Base-by-base conservation (phyloP, 2,888 invertebrate species). In the Spisula solida region DNA sequence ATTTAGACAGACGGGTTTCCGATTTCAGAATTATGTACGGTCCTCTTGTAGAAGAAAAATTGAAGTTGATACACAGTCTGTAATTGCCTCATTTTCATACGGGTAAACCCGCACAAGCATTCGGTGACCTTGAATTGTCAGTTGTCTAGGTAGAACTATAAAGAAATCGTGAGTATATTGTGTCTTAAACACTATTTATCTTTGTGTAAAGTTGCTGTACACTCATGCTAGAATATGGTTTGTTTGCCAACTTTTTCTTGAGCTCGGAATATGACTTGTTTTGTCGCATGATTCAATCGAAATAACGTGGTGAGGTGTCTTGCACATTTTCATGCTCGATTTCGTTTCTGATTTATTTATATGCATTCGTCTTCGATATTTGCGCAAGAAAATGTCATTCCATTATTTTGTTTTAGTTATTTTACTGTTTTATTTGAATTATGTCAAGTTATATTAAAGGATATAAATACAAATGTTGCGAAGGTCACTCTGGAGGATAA, bases 91-190 rank as follows among this genome's bases (percentile, higher is more conserved):
- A 70, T 75, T 25, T 83, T 78, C 31, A 70, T 25, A 83, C 47
- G 83, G 83, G 83, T 83, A 75, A 88, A 85, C 88, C 88, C 88
- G 88, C 88, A 88, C 75, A 83, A 81, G 88, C 66, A 48, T 82
- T 51, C 66, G 70, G 70, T 88, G 88, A 88, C 88, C 88, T 88
- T 88, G 88, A 88, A 75, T 84, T 20, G 20, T 25, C 41, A 70
- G 51, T 12, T 48, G 81, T 41, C 51, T 55, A 81, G 51, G 41
- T 51, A 83, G 47, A 82, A 51, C 83, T 12, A 70, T 29, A 48
- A 14, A 25, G 25, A 47, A 82, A 66, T 56, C 29, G 60, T 75
- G 18, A 51, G 80, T 80, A 18, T 25, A 4, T 16, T n/a, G 20
- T 47, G 0, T 4, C n/a, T 47, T 47, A 12, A 47, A n/a, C 34